Conservation (phyloP, 2,888 invertebrate genomes). For the Silvanus unidentatus region DNA sequence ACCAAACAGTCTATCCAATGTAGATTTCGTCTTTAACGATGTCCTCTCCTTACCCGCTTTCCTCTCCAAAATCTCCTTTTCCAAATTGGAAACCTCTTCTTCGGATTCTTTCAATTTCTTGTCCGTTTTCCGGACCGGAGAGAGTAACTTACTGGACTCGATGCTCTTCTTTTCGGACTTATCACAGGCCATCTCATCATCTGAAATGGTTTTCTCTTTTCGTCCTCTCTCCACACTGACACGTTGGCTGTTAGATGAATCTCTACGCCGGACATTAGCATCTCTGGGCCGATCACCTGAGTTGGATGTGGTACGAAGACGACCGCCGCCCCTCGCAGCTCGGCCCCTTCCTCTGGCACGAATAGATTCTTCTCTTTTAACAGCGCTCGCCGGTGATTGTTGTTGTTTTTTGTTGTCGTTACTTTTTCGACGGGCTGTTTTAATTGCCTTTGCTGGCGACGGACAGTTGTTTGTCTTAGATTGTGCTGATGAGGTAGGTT, state of each 20-base stretch:
- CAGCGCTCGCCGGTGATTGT: conserved; percentile 61
- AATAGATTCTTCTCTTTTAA: conserved; percentile 70
- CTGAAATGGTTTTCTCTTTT: conserved; percentile 27
- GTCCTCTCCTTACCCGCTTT: conserved; percentile 34
- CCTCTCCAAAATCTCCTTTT: conserved; percentile 43
- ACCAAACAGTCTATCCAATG: conserved; percentile 54
- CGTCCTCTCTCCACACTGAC: conserved; percentile 42
- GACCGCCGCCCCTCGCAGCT: conserved; percentile 18
- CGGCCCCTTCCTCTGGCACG: conserved; percentile 38
- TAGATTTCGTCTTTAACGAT: conserved; percentile 40
- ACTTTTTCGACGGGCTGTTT: background rate
- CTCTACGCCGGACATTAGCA: conserved; percentile 59
- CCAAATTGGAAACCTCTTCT: conserved; percentile 35
- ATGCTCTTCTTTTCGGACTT: conserved; percentile 48
- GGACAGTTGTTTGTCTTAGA: conserved; percentile 30
- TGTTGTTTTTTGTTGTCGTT: conserved; percentile 26
- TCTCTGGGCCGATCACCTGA: conserved; percentile 63
- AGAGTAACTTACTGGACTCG: conserved; percentile 56
- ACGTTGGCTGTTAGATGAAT: conserved; percentile 58
- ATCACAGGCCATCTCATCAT: background rate
- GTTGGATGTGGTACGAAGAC: conserved; percentile 35
- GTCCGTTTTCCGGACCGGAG: conserved; percentile 59
- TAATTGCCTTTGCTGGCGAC: conserved; percentile 18
- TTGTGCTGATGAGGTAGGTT: conserved; percentile 15
- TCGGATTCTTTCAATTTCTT: conserved; percentile 50